Evolutionary conservation across 92 coral and sea anemone species (phyloP).

Genomic region (Palythoa caribaeorum): DNA sequence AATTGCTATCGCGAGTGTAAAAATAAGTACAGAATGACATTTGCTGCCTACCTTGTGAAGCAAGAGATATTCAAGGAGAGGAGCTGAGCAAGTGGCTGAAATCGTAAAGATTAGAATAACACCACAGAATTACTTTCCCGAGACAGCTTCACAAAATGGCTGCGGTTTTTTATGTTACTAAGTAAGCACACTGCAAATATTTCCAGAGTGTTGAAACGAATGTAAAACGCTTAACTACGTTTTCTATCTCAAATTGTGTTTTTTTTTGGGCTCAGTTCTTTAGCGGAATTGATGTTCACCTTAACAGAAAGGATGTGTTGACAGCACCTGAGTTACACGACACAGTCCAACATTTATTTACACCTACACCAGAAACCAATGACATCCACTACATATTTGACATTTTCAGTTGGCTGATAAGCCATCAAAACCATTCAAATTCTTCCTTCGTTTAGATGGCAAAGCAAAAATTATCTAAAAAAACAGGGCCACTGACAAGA

Average conservation of each 20-base stretch:
- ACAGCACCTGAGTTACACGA: constrained; percentile 34
- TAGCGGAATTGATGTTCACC: constrained; percentile 42
- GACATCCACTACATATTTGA: neutral
- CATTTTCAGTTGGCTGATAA: too few relatives aligned
- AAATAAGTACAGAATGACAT: too few relatives aligned
- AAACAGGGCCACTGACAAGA: constrained; percentile 56
- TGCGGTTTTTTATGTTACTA: too few relatives aligned
- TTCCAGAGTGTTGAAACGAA: neutral
- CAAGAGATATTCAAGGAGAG: too few relatives aligned
- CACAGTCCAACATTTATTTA: neutral
- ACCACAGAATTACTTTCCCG: too few relatives aligned
- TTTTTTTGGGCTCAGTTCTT: constrained; percentile 48
- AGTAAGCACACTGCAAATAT: neutral
- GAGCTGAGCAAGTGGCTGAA: too few relatives aligned
- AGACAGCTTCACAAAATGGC: too few relatives aligned
- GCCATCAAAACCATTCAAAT: constrained; percentile 2
- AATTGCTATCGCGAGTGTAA: too few relatives aligned
- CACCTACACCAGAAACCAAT: constrained; percentile 21
- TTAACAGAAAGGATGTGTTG: constrained; percentile 27
- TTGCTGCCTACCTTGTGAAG: too few relatives aligned
- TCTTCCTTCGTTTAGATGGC: constrained; percentile 36
- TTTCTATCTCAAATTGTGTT: neutral
- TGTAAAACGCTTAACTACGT: neutral
- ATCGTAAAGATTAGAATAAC: too few relatives aligned
- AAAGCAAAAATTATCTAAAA: constrained; percentile 50